Base-by-base conservation (phyloP, 2,113 vertebrate species). In the Antennarius striatus region DNA sequence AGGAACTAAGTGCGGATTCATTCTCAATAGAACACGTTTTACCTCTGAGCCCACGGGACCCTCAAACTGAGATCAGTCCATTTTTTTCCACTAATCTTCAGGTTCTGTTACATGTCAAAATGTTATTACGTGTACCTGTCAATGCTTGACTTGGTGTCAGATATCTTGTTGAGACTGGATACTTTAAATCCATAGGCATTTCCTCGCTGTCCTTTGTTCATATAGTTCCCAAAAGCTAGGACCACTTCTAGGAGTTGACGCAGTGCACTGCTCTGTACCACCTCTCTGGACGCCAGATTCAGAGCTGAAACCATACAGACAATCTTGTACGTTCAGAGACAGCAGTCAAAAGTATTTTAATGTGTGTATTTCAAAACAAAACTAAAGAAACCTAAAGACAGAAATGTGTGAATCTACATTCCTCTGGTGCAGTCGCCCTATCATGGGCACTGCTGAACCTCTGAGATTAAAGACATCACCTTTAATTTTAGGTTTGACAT, bases 401-500 rank as follows among this genome's bases (percentile, higher is more conserved):
- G 32, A 36, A 4, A 36, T 36, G 32, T 3, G 7, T 36, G 4
- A 36, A 36, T 36, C 32, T 4, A 36, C 7, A 7, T 36, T 36
- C 7, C 32, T 36, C 1, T 36, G 32, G 32, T 36, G 32, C 3
- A 36, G 7, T 3, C 32, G 7, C 3, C 32, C 7, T 36, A 36
- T 36, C 32, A 36, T 36, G 32, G 1, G 32, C 32, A 43, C 42
- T 43, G 10, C 3, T 43, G 42, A 43, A 6, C 11, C 36, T 60
- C n/a, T 0, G 13, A 56, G 0, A 5, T 42, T 36, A 76, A 45
- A 51, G 55, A 59, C 32, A 82, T 78, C 91, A 96, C 95, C 95
- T 95, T 98, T 95, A 48, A 95, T 95, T 85, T 98, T 98, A 1
- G 95, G 96, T 81, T 97, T 97, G 72, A 93, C 91, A 88, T 97